Conservation (phyloP, 2,113 vertebrate genomes). For the Synchiropus splendidus region DNA sequence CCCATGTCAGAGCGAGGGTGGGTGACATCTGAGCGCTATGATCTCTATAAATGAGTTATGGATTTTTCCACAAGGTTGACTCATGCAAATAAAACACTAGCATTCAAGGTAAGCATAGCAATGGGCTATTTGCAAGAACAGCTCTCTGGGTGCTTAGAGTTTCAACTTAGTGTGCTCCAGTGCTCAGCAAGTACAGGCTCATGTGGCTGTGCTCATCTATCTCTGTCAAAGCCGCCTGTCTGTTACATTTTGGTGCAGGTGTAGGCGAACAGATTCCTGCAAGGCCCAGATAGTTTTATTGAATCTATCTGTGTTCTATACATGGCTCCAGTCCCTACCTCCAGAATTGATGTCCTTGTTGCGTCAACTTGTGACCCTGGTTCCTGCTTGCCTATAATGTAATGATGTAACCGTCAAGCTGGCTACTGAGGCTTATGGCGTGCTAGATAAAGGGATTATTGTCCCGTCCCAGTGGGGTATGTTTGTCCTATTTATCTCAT, state of each 20-base stretch:
- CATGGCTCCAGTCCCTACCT: no score
- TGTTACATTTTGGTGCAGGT: not conserved
- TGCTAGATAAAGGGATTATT: slow-evolving; percentile 60
- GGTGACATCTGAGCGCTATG: slow-evolving; percentile 12
- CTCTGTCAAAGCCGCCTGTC: slow-evolving; percentile 30
- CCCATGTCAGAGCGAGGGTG: slow-evolving; percentile 13
- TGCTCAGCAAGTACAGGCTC: slow-evolving; percentile 25
- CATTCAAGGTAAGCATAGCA: slow-evolving; percentile 50
- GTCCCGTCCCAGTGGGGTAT: slow-evolving; percentile 39
- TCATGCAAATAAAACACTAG: slow-evolving; percentile 56
- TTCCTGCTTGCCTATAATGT: slow-evolving; percentile 17
- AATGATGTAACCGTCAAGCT: slow-evolving; percentile 61
- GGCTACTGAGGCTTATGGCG: slow-evolving; percentile 35
- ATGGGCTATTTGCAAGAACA: slow-evolving; percentile 24
- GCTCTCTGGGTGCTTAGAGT: slow-evolving; percentile 25
- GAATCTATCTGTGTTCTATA: not conserved
- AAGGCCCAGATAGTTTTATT: not conserved
- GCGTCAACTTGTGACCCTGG: slow-evolving; percentile 13
- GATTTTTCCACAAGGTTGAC: slow-evolving; percentile 58
- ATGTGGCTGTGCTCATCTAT: slow-evolving; percentile 37
- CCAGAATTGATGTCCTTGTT: slow-evolving; percentile 7
- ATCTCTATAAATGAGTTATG: slow-evolving; percentile 52
- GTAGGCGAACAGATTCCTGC: slow-evolving; percentile 1
- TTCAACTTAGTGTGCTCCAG: slow-evolving; percentile 30
- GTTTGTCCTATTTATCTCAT: slow-evolving; percentile 51